Evolutionary conservation across 2,113 vertebrate species (phyloP).

Genomic region (Equus przewalskii): DNA sequence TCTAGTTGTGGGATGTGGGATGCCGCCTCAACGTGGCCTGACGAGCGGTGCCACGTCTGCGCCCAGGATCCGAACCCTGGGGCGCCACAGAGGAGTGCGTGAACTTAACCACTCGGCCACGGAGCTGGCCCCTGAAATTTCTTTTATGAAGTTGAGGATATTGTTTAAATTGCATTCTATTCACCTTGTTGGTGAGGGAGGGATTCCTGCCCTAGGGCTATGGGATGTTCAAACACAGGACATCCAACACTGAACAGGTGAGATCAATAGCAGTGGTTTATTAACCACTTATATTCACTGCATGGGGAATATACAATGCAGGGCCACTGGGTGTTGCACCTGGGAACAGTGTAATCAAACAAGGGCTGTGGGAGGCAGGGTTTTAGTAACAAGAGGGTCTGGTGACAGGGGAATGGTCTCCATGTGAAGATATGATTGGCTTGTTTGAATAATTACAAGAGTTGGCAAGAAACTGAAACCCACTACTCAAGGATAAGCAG

Average conservation of each 20-base stretch:
- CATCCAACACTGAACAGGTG: not conserved
- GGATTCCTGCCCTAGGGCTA: not conserved
- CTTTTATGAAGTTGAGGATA: not conserved
- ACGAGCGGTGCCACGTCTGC: too few relatives aligned
- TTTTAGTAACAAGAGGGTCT: not conserved
- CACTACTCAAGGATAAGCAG: not conserved
- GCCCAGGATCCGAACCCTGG: too few relatives aligned
- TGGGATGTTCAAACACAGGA: not conserved
- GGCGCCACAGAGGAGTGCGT: too few relatives aligned
- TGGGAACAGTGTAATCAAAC: not conserved
- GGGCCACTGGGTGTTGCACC: not conserved
- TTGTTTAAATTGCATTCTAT: not conserved
- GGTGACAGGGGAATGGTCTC: too few relatives aligned
- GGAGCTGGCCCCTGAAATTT: not conserved
- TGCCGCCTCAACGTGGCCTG: too few relatives aligned
- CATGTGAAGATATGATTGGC: not conserved
- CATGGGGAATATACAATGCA: not conserved
- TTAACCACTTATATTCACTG: not conserved
- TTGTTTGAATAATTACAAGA: not conserved
- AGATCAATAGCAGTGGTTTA: not conserved
- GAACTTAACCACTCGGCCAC: too few relatives aligned
- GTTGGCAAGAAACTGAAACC: not conserved
- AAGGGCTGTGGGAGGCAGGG: too few relatives aligned
- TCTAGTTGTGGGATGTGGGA: too few relatives aligned
- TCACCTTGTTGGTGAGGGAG: not conserved